A percentile compares a stretch with the other conserved stretches of the same genome.
phyloP scores from a whole-genome alignment of 2,888 invertebrate genomes.

The Ischnura elegans region DNA sequence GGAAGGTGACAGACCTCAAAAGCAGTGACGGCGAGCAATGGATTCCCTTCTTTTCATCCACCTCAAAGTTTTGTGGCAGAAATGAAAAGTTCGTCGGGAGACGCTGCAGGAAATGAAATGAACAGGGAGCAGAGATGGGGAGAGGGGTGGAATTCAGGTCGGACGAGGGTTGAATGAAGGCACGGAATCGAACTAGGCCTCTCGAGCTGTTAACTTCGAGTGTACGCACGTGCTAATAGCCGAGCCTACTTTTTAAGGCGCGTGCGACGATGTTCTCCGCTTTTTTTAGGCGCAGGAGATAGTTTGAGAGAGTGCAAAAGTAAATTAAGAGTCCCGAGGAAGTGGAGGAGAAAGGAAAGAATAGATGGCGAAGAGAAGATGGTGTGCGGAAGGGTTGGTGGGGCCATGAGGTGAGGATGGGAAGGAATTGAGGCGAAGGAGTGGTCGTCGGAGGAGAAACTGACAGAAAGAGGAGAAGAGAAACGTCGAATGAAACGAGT shows the following conservation, averaged over 20 bases:
- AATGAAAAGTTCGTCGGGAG: neutral
- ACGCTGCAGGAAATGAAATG: neutral
- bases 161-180: neutral
- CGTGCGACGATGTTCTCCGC: neutral
- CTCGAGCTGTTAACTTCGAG: neutral
- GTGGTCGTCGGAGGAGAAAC: no score
- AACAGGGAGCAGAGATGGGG: neutral
- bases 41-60: neutral
- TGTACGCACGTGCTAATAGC: neutral
- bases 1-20: conserved; percentile 21
- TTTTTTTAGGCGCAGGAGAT: neutral
- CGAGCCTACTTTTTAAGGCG: neutral
- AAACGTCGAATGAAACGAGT: no score
- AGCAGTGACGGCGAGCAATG: neutral
- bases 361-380: neutral
- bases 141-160: neutral
- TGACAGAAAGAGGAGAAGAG: no score
- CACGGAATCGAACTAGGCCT: neutral
- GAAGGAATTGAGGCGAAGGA: neutral
- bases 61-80: neutral
- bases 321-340: neutral
- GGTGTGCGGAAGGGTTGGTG: neutral
- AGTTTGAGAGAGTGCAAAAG: neutral
- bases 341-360: neutral
- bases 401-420: neutral